These are phyloP conservation scores for Falco novaeseelandiae DNA, from an alignment of 2,797 vertebrate genomes.

Conservation along the genomic window DNA sequence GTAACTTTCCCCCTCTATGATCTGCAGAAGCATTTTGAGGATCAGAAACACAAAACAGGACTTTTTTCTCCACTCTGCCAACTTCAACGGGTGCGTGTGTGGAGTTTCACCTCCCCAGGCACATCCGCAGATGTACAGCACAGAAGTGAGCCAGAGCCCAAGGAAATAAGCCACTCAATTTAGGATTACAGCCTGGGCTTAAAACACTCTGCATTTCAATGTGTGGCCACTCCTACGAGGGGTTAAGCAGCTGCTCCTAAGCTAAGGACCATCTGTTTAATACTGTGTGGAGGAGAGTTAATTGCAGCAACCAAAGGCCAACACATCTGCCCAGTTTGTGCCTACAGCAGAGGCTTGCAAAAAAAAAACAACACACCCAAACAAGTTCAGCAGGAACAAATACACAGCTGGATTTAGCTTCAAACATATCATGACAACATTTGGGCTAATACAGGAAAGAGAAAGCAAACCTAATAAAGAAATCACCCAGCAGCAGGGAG, in stretches of 20 bases:
- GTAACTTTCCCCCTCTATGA: accelerated
- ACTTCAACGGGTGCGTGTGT: background rate
- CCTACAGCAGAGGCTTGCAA: background rate
- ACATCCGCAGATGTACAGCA: background rate
- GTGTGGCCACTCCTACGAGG: background rate
- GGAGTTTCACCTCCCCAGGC: background rate
- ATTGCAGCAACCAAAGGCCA: background rate
- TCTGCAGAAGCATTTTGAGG: background rate
- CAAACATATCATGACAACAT: background rate
- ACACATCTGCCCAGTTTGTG: background rate
- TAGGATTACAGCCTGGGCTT: background rate
- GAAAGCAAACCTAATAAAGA: background rate
- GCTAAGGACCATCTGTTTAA: background rate
- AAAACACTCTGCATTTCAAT: background rate
- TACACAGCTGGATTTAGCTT: background rate
- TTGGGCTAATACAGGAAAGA: background rate
- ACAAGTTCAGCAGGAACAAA: background rate
- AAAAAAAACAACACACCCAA: no score
- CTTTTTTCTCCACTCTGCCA: background rate
- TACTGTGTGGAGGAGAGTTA: background rate
- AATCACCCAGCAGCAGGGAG: background rate
- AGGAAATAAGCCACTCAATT: background rate
- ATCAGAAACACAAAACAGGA: background rate
- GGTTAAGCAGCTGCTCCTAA: background rate
- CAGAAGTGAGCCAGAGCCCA: accelerated